Evolutionary conservation across 2,797 vertebrate species (phyloP), one percentile per base, ranked within the genome.

Genomic region (Premnoplex brunnescens): DNA sequence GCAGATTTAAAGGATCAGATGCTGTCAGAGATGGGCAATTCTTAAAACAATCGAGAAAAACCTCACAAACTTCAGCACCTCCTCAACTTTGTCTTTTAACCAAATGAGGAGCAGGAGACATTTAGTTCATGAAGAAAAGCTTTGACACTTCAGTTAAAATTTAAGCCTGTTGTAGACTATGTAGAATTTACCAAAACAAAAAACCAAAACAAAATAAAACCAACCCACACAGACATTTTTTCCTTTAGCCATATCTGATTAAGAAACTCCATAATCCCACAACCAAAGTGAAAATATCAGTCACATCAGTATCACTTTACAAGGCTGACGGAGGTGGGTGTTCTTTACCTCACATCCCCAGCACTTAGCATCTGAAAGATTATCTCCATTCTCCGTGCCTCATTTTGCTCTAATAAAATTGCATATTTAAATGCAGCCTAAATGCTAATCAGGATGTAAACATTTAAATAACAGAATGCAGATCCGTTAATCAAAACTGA

Each of bases 401-500:
- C 85, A 59, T 74, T 84, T 32, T 51, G 41, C 60, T 83, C 16
- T 76, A 52, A 60, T 75, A 63, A 79, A 89, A 85, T 4, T 27
- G 49, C 64, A 8, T 39, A 71, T 80, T 91, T 88, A 88, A 89
- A 91, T 59, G 34, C 56, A 12, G 81, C 69, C 56, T 37, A 73
- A 63, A 82, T 64, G 59, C 83, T 75, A 88, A 95, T 84, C 64
- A 72, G 59, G 76, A 62, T 39, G 58, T 73, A 93, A 95, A 91
- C 75, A 84, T 89, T 93, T 68, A 89, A 94, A 88, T 81, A 81
- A 85, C 80, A 85, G 51, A 82, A 96, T 55, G 74, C 51, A 82
- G 87, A 92, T 72, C 37, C 9, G 16, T 85, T 96, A 88, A 92
- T 96, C 91, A 96, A 75, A 94, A 91, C 76, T 77, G 90, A 88